These are phyloP conservation scores for Orthosia cruda DNA, from an alignment of 2,888 invertebrate species.

Conservation along the genomic window DNA sequence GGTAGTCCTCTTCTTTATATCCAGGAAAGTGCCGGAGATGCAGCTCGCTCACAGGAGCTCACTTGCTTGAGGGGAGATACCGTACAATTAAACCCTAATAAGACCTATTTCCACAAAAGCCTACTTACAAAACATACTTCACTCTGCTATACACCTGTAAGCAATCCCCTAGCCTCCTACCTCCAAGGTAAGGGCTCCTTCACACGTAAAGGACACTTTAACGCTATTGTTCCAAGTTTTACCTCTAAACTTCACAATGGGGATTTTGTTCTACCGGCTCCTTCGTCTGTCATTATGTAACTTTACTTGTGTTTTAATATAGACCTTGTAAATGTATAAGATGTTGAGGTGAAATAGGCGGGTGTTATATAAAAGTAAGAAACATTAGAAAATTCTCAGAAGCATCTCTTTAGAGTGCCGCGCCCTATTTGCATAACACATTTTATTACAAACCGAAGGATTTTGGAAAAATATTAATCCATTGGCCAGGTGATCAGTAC, in stretches of 20 bases:
- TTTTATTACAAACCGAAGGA: too few relatives aligned
- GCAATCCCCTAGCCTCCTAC: slow-evolving; percentile 8
- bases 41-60: too few relatives aligned
- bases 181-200: slow-evolving; percentile 23
- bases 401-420: too few relatives aligned
- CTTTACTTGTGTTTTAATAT: slow-evolving; percentile 14
- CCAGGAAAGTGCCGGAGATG: too few relatives aligned
- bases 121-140: neutral
- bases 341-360: neutral
- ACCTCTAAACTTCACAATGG: slow-evolving; percentile 48
- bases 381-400: neutral
- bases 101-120: too few relatives aligned
- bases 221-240: slow-evolving; percentile 39
- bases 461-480: too few relatives aligned
- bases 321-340: neutral
- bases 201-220: slow-evolving; percentile 19
- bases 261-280: slow-evolving; percentile 23
- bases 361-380: neutral
- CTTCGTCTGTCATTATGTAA: slow-evolving; percentile 14
- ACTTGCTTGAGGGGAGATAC: too few relatives aligned
- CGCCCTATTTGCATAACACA: neutral
- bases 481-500: too few relatives aligned
- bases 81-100: neutral
- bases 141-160: slow-evolving; percentile 1
- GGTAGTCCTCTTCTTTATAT: too few relatives aligned